A percentile compares a stretch with the other conserved stretches of the same genome.
These are phyloP conservation scores for Schizopygopsis malacanthus DNA, from an alignment of 2,797 vertebrate species.

Conservation along the genomic window DNA sequence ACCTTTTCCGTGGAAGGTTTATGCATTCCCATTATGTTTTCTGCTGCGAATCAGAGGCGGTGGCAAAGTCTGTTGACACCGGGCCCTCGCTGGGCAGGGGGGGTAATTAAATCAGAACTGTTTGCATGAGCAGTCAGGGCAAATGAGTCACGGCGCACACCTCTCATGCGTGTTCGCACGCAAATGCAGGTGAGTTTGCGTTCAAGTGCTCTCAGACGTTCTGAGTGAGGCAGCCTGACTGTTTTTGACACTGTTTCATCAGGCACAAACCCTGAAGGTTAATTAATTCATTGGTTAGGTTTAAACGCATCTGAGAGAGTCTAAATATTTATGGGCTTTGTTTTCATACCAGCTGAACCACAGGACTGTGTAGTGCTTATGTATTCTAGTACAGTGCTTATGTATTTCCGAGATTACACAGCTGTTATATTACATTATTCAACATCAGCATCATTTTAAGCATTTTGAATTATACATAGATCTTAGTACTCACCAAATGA, in stretches of 20 bases:
- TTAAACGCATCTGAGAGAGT: constrained; percentile 46
- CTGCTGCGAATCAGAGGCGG: constrained; percentile 33
- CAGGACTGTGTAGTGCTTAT: background rate
- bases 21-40: constrained; percentile 63
- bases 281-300: constrained; percentile 62
- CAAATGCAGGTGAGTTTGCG: constrained; percentile 37
- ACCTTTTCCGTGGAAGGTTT: constrained; percentile 61
- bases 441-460: background rate
- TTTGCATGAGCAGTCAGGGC: constrained; percentile 57
- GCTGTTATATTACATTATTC: background rate
- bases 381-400: background rate
- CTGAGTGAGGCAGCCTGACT: constrained; percentile 51
- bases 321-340: constrained; percentile 58
- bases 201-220: constrained; percentile 36
- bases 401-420: constrained; percentile 9
- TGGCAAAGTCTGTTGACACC: constrained; percentile 45
- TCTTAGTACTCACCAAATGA: background rate
- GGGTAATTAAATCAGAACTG: constrained; percentile 65
- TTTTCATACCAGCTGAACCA: constrained; percentile 48
- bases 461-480: constrained; percentile 5
- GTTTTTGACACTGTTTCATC: constrained; percentile 56
- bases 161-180: constrained; percentile 29
- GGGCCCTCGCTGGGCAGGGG: constrained; percentile 40
- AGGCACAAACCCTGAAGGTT: constrained; percentile 59
- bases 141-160: constrained; percentile 56